Evolutionary conservation across 64 coral and sea anemone species (phyloP).

Genomic region (Orbicella faveolata): DNA sequence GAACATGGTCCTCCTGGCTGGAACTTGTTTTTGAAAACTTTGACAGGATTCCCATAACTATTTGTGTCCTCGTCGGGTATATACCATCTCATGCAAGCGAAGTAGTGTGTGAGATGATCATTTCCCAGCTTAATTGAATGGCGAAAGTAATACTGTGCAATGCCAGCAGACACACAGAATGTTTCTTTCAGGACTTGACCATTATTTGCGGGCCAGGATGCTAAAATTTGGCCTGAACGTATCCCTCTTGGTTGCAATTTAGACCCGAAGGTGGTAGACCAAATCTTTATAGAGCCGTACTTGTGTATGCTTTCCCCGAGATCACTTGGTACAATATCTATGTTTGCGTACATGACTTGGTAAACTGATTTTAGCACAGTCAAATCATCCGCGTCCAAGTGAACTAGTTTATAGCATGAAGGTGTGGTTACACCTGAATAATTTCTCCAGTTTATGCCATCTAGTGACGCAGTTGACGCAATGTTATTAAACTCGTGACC

Average conservation of each 20-base stretch:
- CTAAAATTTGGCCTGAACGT: conserved; percentile 49
- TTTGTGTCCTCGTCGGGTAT: not conserved
- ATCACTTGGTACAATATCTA: not conserved
- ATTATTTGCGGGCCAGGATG: conserved; percentile 51
- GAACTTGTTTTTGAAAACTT: no score
- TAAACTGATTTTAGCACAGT: conserved; percentile 48
- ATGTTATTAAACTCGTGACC: conserved; percentile 39
- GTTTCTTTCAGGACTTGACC: conserved; percentile 24
- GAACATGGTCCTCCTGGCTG: no score
- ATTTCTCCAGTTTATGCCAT: conserved; percentile 56
- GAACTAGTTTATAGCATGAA: conserved; percentile 32
- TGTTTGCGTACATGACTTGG: conserved; percentile 38
- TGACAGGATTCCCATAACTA: no score
- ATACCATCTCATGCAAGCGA: conserved; percentile 56
- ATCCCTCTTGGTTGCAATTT: conserved; percentile 54
- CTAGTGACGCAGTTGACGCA: conserved; percentile 28
- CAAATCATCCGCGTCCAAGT: conserved; percentile 67
- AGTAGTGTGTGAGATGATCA: conserved; percentile 28
- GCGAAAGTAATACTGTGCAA: conserved; percentile 40
- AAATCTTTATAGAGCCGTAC: conserved; percentile 51
- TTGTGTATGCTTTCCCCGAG: conserved; percentile 47
- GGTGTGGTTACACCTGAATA: conserved; percentile 27
- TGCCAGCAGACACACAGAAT: conserved; percentile 37
- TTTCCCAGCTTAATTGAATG: conserved; percentile 29
- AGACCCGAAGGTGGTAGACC: conserved; percentile 40